Evolutionary conservation across 2,113 vertebrate genomes (phyloP).

Genomic region (Thymallus thymallus): DNA sequence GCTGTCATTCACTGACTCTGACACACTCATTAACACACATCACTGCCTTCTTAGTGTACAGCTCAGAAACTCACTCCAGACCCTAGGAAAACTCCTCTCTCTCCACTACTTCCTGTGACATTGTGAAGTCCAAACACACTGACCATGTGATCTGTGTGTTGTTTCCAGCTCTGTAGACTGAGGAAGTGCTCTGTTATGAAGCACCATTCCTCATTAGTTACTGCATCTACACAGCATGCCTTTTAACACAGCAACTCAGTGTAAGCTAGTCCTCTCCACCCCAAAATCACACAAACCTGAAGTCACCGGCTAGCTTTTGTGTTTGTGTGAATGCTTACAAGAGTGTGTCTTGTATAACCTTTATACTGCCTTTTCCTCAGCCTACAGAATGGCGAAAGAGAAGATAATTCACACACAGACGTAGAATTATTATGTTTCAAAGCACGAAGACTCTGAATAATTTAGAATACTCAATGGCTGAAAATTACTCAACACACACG

Average conservation of each 20-base stretch:
- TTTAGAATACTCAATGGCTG: slow-evolving; percentile 61
- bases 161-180: slow-evolving; percentile 49
- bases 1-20: slow-evolving; percentile 22
- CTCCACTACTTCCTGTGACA: not conserved
- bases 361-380: too few species aligned
- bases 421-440: slow-evolving; percentile 69
- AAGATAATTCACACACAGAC: slow-evolving; percentile 63
- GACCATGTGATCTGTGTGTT: slow-evolving; percentile 53
- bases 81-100: not conserved
- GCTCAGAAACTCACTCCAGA: not conserved
- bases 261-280: slow-evolving; percentile 67
- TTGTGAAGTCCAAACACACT: not conserved
- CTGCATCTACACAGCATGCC: slow-evolving; percentile 66
- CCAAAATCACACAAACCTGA: slow-evolving; percentile 19
- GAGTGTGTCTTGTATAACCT: too few species aligned
- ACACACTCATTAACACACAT: slow-evolving; percentile 28
- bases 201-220: slow-evolving; percentile 73
- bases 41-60: not conserved
- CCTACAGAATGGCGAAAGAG: slow-evolving; percentile 38
- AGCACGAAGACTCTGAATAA: slow-evolving; percentile 65
- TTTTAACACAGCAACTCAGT: slow-evolving; percentile 76
- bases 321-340: too few species aligned
- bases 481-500: slow-evolving; percentile 44
- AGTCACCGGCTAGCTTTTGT: not conserved
- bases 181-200: slow-evolving; percentile 70